A percentile compares a stretch with the other conserved stretches of the same genome.
Evolutionary conservation across 2,888 invertebrate genomes (phyloP).

Genomic region (Plagodis pulveraria): DNA sequence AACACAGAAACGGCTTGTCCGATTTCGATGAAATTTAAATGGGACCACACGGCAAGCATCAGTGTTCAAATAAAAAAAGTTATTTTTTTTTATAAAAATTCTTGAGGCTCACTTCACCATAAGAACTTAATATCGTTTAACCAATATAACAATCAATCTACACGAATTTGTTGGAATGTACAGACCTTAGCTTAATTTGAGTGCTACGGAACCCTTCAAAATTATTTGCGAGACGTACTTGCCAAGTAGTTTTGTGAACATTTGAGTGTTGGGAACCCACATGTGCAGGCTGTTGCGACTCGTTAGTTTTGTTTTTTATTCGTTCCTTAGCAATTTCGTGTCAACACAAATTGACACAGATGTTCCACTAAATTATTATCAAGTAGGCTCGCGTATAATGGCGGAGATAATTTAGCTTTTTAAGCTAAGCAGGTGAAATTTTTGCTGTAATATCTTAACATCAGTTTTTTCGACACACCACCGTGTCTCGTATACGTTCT

Average conservation of each 20-base stretch:
- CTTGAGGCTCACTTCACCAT: too few species aligned
- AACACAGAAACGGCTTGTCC: too few species aligned
- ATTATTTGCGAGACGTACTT: background rate
- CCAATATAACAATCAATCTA: too few species aligned
- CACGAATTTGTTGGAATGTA: too few species aligned
- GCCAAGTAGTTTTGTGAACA: conserved; percentile 5
- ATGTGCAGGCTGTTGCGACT: conserved; percentile 67
- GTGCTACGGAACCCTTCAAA: conserved; percentile 4
- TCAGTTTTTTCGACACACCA: background rate
- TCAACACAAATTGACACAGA: conserved; percentile 77
- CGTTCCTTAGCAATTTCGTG: conserved; percentile 60
- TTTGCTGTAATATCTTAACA: background rate
- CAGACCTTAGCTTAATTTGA: background rate
- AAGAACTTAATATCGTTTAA: too few species aligned
- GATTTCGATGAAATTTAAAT: too few species aligned
- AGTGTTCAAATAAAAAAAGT: too few species aligned
- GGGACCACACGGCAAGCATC: too few species aligned
- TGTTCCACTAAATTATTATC: conserved; percentile 62
- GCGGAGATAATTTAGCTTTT: conserved; percentile 6
- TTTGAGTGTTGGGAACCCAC: conserved; percentile 64
- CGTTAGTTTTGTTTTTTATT: conserved; percentile 71
- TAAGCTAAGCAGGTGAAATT: conserved; percentile 1
- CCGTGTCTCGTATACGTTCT: too few species aligned
- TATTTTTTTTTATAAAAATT: too few species aligned
- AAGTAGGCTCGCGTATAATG: conserved; percentile 35